Evolutionary conservation across 37 sponge, comb jelly and placozoan genomes (phyloP), one percentile per base, ranked within the genome.

Genomic region (Halichondria panicea): DNA sequence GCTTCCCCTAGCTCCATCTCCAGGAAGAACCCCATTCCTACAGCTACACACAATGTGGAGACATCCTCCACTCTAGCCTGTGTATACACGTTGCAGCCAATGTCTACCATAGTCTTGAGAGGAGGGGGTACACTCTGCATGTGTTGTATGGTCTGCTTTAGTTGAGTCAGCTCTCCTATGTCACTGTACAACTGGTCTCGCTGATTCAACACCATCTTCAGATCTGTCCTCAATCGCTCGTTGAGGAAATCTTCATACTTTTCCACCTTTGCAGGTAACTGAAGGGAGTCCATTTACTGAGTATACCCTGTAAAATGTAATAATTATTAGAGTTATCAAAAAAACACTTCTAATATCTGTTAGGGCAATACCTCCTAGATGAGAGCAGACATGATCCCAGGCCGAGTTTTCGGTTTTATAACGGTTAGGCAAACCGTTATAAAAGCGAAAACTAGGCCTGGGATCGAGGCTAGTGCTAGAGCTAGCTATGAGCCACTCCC

Each of bases 21-120:
- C 11, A 93, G 80, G 43, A 76, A 84, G 40, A 96, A 84, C 19
- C 91, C 94, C 13, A 89, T 68, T 4, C 97, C 97, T 3, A 96
- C 71, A 19, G 78, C 80, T 9, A 96, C 91, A 63, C 70, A 90
- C 32, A 96, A 73, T 3, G 68, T 73, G 0, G 81, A 71, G 19
- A 86, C 55, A 64, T 90, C 82, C 12, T 52, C 44, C 38, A 96
- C 88, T 45, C 74, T 83, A 0, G 97, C 97, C 50, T 81, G 72
- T 27, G 71, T 71, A 81, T 92, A 96, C 44, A 89, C 89, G 66
- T 89, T 92, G 34, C 84, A 86, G 0, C 97, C 97, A 8, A 96
- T 52, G 66, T 96, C 93, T 5, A 92, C 81, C 85, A 88, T 87
- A 0, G 89, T 80, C 60, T 88, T 91, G 35, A 91, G 43, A 18